A percentile compares a stretch with the other conserved stretches of the same genome.
phyloP scores from a whole-genome alignment of 2,113 vertebrate genomes.

The Pterocles orientalis region DNA sequence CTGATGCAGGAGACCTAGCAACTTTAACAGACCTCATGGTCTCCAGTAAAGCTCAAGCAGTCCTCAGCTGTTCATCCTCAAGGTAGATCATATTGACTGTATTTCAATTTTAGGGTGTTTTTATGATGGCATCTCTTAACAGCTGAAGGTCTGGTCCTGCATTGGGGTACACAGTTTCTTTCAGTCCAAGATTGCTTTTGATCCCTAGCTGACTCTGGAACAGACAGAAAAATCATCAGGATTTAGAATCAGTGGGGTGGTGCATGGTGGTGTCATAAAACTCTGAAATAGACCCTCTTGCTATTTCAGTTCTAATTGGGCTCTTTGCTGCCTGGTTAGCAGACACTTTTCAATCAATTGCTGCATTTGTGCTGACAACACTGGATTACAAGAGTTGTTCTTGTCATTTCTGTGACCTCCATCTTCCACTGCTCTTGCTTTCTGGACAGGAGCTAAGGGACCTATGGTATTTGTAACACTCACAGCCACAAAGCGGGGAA shows the following conservation, averaged over 20 bases:
- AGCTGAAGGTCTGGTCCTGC: neutral
- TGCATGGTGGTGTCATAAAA: neutral
- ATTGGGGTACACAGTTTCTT: neutral
- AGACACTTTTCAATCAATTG: conserved; percentile 49
- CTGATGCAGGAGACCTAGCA: neutral
- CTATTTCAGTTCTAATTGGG: conserved; percentile 32
- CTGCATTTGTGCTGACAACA: neutral
- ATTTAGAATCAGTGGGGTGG: neutral
- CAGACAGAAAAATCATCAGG: neutral
- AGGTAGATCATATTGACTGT: neutral
- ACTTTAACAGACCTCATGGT: neutral
- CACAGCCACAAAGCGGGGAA: neutral
- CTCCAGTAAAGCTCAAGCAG: neutral
- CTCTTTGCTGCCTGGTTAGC: conserved; percentile 17
- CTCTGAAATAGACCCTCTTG: conserved; percentile 1
- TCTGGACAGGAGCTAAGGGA: neutral
- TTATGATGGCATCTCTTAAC: neutral
- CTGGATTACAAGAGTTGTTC: neutral
- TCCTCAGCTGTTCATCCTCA: neutral
- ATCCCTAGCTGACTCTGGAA: neutral
- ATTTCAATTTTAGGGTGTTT: neutral
- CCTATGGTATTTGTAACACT: neutral
- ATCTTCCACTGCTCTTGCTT: neutral
- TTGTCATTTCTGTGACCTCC: conserved; percentile 34
- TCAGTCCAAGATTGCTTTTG: neutral